Base-by-base conservation (phyloP, 64 coral and sea anemone species). In the Montipora foliosa region DNA sequence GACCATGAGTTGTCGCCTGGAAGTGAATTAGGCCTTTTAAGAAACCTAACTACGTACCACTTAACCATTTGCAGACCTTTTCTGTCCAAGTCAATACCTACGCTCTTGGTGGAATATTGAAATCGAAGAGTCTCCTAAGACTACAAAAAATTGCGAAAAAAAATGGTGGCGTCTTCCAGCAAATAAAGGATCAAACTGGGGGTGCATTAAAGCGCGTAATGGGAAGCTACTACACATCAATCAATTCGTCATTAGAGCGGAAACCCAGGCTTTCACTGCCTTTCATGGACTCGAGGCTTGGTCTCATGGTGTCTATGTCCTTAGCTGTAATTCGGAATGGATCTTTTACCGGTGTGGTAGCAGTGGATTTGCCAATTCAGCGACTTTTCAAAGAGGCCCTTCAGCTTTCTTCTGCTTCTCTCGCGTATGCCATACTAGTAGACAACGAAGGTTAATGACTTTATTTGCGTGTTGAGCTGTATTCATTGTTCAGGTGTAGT, bases 211-310 rank as follows among this genome's bases (percentile, higher is more conserved):
- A 49, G 71, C 62, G 64, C 4, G 14, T 49, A 3, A 86, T 86
- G 82, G 82, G 64, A 69, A 86, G 64, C 19, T 86, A 86, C 82
- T 86, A 86, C 17, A 86, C 46, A 50, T 86, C 82, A 70, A 71
- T 86, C 16, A 50, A 71, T 16, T 49, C 62, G 15, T 64, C 66
- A 48, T 8, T 71, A 13, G 64, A 6, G 19, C 17, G 71, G 37
- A n/a, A 72, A 22, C 19, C 82, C 82, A 70, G 62, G 7, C 62
- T 86, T 71, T 86, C 82, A n/a, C 29, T 50, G 19, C 82, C 82
- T 86, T 48, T 47, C 66, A 49, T 24, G 44, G 66, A 86, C 37
- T 22, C 82, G 6, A 86, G 19, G 66, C 82, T 86, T 4, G 82
- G 82, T 21, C 45, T 86, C 10, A 49, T n/a, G 66, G 66, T 86